Base-by-base conservation (phyloP, 2,113 vertebrate species). In the Neofelis nebulosa region DNA sequence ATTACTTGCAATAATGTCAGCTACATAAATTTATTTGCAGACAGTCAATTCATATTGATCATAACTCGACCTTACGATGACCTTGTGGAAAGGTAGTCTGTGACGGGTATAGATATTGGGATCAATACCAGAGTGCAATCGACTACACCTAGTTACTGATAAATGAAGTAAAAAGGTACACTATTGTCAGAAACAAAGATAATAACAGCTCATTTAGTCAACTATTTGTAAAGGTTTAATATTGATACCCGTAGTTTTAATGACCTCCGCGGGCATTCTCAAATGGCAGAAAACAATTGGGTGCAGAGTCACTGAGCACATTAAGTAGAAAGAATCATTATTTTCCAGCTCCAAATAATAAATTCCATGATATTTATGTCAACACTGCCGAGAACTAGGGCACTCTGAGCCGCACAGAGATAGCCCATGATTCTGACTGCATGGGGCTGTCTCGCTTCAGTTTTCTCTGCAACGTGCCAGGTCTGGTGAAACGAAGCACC, bases 11-110 rank as follows among this genome's bases (percentile, higher is more conserved):
- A 98, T 99, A 99, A 99, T 99, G 98, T 98, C 99, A 99, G 98
- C 98, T 98, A 97, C 98, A 98, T 98, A 99, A 99, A 99, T 99
- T 99, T 99, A 99, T 99, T 99, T 99, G 98, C 98, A 98, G 98
- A 96, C 98, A 98, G 99, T 99, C 99, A 99, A 99, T 99, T 99
- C 99, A 99, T 99, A 99, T 99, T 99, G 99, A 99, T 99, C 99
- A 98, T 98, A 98, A 99, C 98, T 98, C 98, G 98, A 99, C 99
- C 99, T 99, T 98, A 97, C 97, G 97, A 97, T 99, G 99, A 99
- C 99, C 99, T 99, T 99, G 99, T 99, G 98, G 98, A 99, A 99
- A 99, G 99, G 99, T 99, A 98, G 97, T 98, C 98, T 98, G 97
- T 97, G 98, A 98, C 97, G 98, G 99, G 98, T 99, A 99, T 99